Evolutionary conservation across 1,140 invertebrate species (phyloP), one percentile per base, ranked within the genome.

Genomic region (Drosophila nigrodunni): DNA sequence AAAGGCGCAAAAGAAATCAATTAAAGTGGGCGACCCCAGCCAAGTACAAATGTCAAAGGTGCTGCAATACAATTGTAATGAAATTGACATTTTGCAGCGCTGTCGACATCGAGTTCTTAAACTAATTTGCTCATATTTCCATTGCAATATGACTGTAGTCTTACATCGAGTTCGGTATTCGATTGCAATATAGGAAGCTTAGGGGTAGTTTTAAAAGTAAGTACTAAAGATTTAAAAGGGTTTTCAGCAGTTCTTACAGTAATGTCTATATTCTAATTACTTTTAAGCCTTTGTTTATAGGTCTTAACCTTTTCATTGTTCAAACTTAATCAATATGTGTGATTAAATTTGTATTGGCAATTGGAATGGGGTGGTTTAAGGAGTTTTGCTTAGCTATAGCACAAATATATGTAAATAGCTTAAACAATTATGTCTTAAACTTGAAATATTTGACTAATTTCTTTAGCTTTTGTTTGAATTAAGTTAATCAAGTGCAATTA

Each of bases 11-110:
- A 21, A 25, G 43, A 70, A 74, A 74, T 70, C 72, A 74, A 70
- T 74, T 70, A 58, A 39, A 44, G 50, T 62, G 50, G 57, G 58
- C 72, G 64, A 43, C 15, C 10, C 25, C 11, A 15, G 50, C 58
- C 62, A 74, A 74, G 66, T 58, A 62, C 66, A 74, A 74, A 74
- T 58, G 72, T 70, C 66, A 74, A 74, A 74, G 72, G 66, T 74
- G 35, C 58, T 11, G 25, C 58, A 8, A 11, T 50, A 55, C 55
- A 73, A 39, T 68, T 60, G 58, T 70, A 74, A 70, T 74, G 44
- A 18, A 70, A 58, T 58, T 70, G 72, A 58, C 66, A 74, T 74
- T 74, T 74, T 49, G 58, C 72, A 62, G 44, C 4, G 39, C 7
- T 18, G 25, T 37, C 57, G 49, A 43, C 57, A 13, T 9, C 41